These are phyloP conservation scores for Acrocephalus scirpaceus DNA, from an alignment of 2,797 vertebrate species.

Conservation along the genomic window DNA sequence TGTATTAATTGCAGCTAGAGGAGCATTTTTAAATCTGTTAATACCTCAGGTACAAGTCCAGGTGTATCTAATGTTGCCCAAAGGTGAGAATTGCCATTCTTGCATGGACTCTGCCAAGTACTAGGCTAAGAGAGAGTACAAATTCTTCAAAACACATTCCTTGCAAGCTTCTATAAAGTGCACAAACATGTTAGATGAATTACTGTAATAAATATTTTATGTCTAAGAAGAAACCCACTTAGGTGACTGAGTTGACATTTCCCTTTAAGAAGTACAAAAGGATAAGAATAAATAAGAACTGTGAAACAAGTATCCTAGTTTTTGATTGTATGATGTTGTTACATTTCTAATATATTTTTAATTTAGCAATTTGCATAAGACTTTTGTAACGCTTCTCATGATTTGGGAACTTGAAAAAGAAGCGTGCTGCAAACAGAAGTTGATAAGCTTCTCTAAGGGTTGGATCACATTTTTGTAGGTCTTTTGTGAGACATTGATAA, in stretches of 20 bases:
- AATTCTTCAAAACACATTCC: not conserved
- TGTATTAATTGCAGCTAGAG: not conserved
- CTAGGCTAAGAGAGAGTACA: not conserved
- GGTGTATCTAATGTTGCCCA: not conserved
- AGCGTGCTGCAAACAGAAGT: not conserved
- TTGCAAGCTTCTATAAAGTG: not conserved
- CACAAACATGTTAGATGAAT: not conserved
- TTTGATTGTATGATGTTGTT: not conserved
- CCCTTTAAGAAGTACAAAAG: not conserved
- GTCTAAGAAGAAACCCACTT: not conserved
- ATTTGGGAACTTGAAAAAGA: not conserved
- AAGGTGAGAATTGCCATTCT: not conserved
- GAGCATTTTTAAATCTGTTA: not conserved
- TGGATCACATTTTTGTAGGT: not conserved
- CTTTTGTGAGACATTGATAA: not conserved
- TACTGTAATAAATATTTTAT: not conserved
- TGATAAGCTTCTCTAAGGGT: not conserved
- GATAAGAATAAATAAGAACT: not conserved
- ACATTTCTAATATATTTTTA: not conserved
- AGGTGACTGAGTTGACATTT: not conserved
- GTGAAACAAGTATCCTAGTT: not conserved
- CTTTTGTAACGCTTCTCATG: not conserved
- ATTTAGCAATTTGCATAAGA: not conserved
- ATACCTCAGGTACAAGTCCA: not conserved
- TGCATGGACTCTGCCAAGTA: not conserved